A percentile compares a stretch with the other conserved stretches of the same genome.
phyloP scores from a whole-genome alignment of 2,797 vertebrate genomes.

The Diceros bicornis region DNA sequence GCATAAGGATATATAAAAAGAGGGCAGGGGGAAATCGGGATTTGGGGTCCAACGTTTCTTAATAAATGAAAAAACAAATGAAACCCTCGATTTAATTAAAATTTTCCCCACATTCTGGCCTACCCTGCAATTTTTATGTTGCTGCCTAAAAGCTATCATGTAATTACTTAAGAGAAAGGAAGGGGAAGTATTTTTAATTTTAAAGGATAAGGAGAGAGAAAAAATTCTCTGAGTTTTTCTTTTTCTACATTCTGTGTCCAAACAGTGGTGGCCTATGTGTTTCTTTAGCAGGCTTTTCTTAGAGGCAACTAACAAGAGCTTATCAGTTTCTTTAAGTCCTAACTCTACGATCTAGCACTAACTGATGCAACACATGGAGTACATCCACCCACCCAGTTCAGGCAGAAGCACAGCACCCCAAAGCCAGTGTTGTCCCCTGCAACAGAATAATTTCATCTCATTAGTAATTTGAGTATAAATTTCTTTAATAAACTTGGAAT shows the following conservation, averaged over 20 bases:
- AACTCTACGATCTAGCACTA: not conserved
- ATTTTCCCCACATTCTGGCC: conserved; percentile 73
- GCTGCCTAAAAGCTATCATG: conserved; percentile 70
- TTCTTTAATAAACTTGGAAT: conserved; percentile 70
- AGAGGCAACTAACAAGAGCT: conserved; percentile 37
- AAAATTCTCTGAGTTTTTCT: not conserved
- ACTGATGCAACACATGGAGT: not conserved
- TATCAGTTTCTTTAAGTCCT: conserved; percentile 25
- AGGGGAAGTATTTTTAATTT: conserved; percentile 72
- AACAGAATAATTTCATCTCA: not conserved
- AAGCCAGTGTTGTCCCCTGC: not conserved
- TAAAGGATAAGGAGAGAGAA: conserved; percentile 41
- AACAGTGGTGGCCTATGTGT: not conserved
- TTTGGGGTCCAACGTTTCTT: conserved; percentile 80
- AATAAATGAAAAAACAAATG: conserved; percentile 78
- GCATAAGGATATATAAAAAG: conserved; percentile 83
- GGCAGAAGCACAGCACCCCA: not conserved
- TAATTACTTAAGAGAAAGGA: conserved; percentile 68
- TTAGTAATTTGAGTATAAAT: conserved; percentile 49
- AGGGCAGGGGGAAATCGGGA: conserved; percentile 25
- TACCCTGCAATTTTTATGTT: conserved; percentile 76
- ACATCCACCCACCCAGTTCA: not conserved
- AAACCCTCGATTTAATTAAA: conserved; percentile 78
- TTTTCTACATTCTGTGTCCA: not conserved
- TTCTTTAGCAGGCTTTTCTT: conserved; percentile 73